These are phyloP conservation scores for Rhogogaster chlorosoma DNA, from an alignment of 2,888 invertebrate genomes.

Conservation along the genomic window DNA sequence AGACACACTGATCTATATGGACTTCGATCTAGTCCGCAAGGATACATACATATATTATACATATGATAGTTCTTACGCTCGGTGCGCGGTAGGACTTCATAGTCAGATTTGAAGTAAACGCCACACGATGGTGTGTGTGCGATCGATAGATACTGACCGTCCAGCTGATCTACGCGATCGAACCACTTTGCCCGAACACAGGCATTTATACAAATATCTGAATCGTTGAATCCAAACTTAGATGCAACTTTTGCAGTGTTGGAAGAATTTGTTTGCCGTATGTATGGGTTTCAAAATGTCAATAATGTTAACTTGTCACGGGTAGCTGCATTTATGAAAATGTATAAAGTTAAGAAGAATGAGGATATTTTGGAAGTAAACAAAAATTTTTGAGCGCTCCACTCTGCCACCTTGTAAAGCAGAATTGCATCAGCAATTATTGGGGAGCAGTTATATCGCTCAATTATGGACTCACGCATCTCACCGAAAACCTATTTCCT, in stretches of 20 bases:
- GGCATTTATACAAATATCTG: neutral
- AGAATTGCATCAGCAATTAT: constrained; percentile 53
- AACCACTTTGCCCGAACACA: no score
- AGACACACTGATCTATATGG: no score
- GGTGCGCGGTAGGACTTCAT: no score
- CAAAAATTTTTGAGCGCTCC: constrained; percentile 33
- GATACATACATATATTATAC: no score
- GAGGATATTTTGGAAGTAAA: neutral
- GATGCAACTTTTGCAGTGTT: neutral
- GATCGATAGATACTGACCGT: no score
- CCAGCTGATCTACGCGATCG: no score
- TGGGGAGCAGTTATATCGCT: constrained; percentile 50
- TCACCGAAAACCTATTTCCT: constrained; percentile 6
- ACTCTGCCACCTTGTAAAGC: constrained; percentile 50
- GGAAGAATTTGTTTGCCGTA: constrained; percentile 27
- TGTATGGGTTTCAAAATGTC: constrained; percentile 18
- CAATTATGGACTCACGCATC: constrained; percentile 50
- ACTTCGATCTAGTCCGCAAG: no score
- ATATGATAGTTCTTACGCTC: no score
- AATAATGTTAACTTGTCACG: neutral
- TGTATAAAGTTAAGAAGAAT: neutral
- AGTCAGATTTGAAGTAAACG: no score
- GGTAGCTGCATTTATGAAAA: constrained; percentile 18
- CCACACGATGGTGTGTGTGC: no score
- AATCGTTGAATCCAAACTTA: neutral